Base-by-base conservation (phyloP, 2,113 vertebrate species). In the Hippocampus mohnikei region DNA sequence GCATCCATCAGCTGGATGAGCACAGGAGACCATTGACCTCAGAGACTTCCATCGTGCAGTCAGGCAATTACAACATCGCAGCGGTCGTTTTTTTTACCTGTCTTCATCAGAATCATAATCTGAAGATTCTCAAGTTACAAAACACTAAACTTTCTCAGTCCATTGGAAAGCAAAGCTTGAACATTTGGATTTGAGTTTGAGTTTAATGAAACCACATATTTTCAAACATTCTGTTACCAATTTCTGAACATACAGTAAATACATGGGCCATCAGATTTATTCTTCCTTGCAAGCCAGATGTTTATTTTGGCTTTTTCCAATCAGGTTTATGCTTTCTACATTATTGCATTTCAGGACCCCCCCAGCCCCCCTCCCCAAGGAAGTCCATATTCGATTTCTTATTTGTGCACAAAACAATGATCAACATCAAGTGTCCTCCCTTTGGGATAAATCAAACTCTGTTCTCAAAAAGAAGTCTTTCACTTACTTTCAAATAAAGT, bases 1-100 rank as follows among this genome's bases (percentile, higher is more conserved):
- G 82, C 79, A 82, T 88, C 73, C 75, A 4, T 66, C 65, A 82
- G 76, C 66, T 27, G 76, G 23, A 27, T n/a, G 53, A 9, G 42
- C 23, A 62, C 40, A 20, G 37, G 42, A 23, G 46, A 50, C 63
- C 41, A 27, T 46, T 65, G 41, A 65, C 63, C 63, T 46, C 23
- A 6, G 27, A 65, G 25, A 65, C 23, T 65, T 65, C 40, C 42
- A n/a, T 64, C 1, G 40, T 27, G 40, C 41, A 65, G 41, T 64
- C 62, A 44, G 2, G 40, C 62, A 64, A 44, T 44, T 23, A 25
- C n/a, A 63, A 63, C 21, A 42, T 42, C 33, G 60, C 7, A 21
- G 11, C 5, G 23, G 11, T 62, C 5, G 0, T 37, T 37, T 37
- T 37, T 44, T 44, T 44, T 2, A 3, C 42, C 16, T 13, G 16